Base-by-base conservation (phyloP, 2,888 invertebrate species). In the Neelides folsomi region DNA sequence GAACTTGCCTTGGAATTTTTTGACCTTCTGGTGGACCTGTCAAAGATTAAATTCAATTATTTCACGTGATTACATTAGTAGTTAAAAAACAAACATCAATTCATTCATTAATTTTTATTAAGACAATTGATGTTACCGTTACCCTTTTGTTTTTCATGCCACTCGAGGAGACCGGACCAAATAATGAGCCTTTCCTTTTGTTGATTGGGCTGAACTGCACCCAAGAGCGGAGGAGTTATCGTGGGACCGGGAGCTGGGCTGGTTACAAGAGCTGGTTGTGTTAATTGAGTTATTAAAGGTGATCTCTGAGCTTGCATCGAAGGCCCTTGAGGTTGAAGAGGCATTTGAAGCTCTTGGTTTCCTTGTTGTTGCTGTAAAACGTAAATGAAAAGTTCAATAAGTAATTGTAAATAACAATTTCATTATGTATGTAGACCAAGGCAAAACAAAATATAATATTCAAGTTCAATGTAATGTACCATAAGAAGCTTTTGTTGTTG, bases 131-230 rank as follows among this genome's bases (percentile, higher is more conserved):
- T 8, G 18, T 35, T 36, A 8, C 2, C 36, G 19, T 12, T 48
- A 60, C 76, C 77, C 69, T 88, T 89, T 3, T 81, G 80, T 70
- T 92, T 93, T 69, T 93, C 93, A 68, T 87, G 83, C 89, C 92
- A 93, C 71, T 94, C 93, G 36, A 94, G 73, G 16, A 84, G 75
- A 0, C 92, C 92, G 52, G 79, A 79, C 86, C 86, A 87, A 64
- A 81, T 80, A 1, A 76, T 76, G 19, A 76, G 76, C 27, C 79
- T 71, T 57, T 79, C 78, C 35, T 75, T 67, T 10, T 52, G 47
- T 39, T 43, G 52, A 12, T 43, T 49, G 16, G 54, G 58, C 16
- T 53, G 53, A 4, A 47, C 47, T 38, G 50, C 41, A 1, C 45
- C 51, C 45, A 53, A 51, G 45, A 58, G 58, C 18, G 49, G 62